Conservation (phyloP, 2,797 vertebrate genomes). For the Salarias fasciatus region DNA sequence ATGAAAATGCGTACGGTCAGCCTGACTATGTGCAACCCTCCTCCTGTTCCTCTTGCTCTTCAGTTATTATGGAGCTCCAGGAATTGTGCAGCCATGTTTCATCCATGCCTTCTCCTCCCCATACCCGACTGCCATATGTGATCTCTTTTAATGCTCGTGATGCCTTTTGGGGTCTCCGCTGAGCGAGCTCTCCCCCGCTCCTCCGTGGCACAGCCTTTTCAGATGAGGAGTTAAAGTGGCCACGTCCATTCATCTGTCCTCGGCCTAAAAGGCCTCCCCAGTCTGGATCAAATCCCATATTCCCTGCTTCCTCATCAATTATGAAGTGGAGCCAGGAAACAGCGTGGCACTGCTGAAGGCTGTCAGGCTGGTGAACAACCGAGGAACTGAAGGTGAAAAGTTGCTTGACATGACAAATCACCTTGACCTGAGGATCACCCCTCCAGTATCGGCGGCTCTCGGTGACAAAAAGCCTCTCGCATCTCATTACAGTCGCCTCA, state of each 20-base stretch:
- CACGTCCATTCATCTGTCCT: slow-evolving; percentile 44
- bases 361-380: slow-evolving; percentile 60
- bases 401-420: slow-evolving; percentile 69
- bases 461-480: slow-evolving; percentile 29
- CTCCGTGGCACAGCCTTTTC: slow-evolving; percentile 25
- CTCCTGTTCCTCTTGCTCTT: slow-evolving; percentile 4
- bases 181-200: slow-evolving; percentile 6
- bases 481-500: slow-evolving; percentile 7
- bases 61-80: slow-evolving; percentile 6
- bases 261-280: slow-evolving; percentile 39
- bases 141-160: slow-evolving; percentile 36
- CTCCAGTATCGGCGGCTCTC: slow-evolving; percentile 8
- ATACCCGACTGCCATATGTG: slow-evolving; percentile 4
- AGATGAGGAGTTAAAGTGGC: slow-evolving; percentile 38
- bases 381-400: slow-evolving; percentile 54
- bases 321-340: slow-evolving; percentile 73
- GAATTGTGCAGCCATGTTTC: slow-evolving; percentile 20
- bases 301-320: slow-evolving; percentile 71
- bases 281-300: slow-evolving; percentile 70
- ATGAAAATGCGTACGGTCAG: slow-evolving; percentile 9
- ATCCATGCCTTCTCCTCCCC: slow-evolving; percentile 2
- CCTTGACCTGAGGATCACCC: slow-evolving; percentile 66
- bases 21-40: slow-evolving; percentile 20
- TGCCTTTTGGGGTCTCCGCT: slow-evolving; percentile 17
- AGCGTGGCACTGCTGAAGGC: slow-evolving; percentile 53